Evolutionary conservation across 2,888 invertebrate genomes (phyloP).

Genomic region (Polydrusus pterygomalis): DNA sequence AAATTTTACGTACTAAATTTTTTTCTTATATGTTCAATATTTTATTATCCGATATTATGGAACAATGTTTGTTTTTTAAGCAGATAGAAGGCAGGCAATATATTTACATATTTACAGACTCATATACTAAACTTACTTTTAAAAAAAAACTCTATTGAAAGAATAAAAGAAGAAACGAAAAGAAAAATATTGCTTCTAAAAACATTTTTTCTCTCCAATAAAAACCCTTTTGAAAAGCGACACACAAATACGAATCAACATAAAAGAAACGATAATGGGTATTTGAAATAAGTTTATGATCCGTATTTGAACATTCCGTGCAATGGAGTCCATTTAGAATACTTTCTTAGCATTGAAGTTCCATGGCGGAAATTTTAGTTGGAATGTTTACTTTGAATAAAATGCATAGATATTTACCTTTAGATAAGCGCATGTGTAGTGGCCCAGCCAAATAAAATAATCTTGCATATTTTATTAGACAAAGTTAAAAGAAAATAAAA

Average conservation of each 20-base stretch:
- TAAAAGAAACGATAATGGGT: constrained; percentile 37
- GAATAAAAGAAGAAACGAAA: neutral
- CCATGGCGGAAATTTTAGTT: neutral
- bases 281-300: constrained; percentile 31
- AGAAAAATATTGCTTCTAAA: neutral
- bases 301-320: constrained; percentile 18
- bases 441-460: too few relatives aligned
- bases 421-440: too few relatives aligned
- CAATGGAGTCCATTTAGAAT: constrained; percentile 9
- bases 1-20: too few relatives aligned
- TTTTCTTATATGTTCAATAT: too few relatives aligned
- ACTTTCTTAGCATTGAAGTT: constrained; percentile 22
- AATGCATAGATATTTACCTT: too few relatives aligned
- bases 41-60: too few relatives aligned
- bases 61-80: too few relatives aligned
- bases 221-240: constrained; percentile 8
- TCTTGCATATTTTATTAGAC: too few relatives aligned
- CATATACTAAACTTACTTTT: neutral
- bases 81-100: neutral
- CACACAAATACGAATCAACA: constrained; percentile 26
- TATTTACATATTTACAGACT: neutral
- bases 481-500: too few relatives aligned
- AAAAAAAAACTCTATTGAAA: neutral
- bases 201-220: constrained; percentile 7
- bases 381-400: too few relatives aligned